A percentile compares a stretch with the other conserved stretches of the same genome.
These are phyloP conservation scores for Ectemnius cavifrons DNA, from an alignment of 2,888 invertebrate genomes.

Conservation along the genomic window DNA sequence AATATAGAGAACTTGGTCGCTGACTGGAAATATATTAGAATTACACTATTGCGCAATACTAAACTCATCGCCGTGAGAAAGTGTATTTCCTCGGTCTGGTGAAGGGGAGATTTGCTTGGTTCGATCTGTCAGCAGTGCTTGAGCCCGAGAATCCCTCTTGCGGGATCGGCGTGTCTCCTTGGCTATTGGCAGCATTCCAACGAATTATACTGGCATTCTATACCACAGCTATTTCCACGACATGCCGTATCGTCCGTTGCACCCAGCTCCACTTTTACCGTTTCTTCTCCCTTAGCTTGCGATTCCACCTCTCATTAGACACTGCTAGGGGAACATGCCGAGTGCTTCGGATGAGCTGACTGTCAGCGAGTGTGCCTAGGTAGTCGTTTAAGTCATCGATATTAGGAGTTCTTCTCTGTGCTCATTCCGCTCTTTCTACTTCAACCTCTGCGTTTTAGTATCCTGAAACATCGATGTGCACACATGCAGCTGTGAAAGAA, in stretches of 20 bases:
- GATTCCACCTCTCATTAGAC: slow-evolving; percentile 43
- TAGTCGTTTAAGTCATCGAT: slow-evolving; percentile 14
- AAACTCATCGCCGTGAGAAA: too few relatives aligned
- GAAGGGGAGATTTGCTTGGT: neutral
- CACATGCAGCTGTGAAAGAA: too few relatives aligned
- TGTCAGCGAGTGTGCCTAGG: slow-evolving; percentile 21
- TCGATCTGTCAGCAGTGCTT: slow-evolving; percentile 2
- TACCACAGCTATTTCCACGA: slow-evolving; percentile 40
- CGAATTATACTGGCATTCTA: slow-evolving; percentile 61
- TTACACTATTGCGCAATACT: too few relatives aligned
- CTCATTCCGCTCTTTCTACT: neutral
- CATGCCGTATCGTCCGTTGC: slow-evolving; percentile 50
- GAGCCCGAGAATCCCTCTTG: slow-evolving; percentile 16
- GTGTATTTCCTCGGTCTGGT: too few relatives aligned
- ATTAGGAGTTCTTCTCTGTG: neutral
- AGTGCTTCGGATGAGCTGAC: slow-evolving; percentile 38
- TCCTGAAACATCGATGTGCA: too few relatives aligned
- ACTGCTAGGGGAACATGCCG: slow-evolving; percentile 18
- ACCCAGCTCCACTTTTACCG: slow-evolving; percentile 16
- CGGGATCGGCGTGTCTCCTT: slow-evolving; percentile 39
- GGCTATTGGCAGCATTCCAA: slow-evolving; percentile 64
- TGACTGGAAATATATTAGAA: too few relatives aligned
- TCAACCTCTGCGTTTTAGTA: neutral
- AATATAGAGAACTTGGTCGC: too few relatives aligned
- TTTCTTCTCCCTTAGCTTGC: slow-evolving; percentile 33